Evolutionary conservation across 2,888 invertebrate genomes (phyloP), one percentile per base, ranked within the genome.

Genomic region (Stegophylla sp.): DNA sequence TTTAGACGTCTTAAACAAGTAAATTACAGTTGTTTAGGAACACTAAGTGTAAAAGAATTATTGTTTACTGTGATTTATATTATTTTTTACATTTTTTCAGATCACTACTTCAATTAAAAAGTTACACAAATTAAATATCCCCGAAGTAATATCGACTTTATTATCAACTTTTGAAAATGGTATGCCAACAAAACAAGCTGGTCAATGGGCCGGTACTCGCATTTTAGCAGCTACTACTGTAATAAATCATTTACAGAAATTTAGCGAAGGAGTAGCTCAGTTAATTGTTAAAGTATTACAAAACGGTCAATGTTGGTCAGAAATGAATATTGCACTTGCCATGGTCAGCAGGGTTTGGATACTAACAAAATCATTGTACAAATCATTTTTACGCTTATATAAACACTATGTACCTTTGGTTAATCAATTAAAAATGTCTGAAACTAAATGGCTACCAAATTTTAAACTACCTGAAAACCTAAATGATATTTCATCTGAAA

Each of bases 341-440:
- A 79, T 79, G 79, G 51, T 79, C 13, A 79, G 79, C 61, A 79
- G 79, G 41, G 69, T 79, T 23, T 79, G 79, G 79, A 79, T 79
- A 61, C 48, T 79, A 48, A 34, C 79, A 2, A 79, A 71, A 71
- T 59, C 79, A 0, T 61, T 79, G 13, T 13, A 48, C 9, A 79
- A 51, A 51, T 61, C 61, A 34, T 71, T 61, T 59, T 48, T 41
- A 34, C 48, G 20, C 1, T 79, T 48, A 4, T 79, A 71, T 71
- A 3, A 79, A 63, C 28, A n/a, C 20, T 63, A n/a, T 71, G 61
- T 0, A 23, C 61, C 71, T 61, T 2, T 79, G n/a, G 34, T 63
- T 15, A 61, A 61, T 23, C 61, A 71, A 26, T 63, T 71, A 41
- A 71, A 61, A 41, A 23, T n/a, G n/a, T 20, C 71, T 79, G 48